Evolutionary conservation across 2,113 vertebrate genomes (phyloP).

Genomic region (Oncorhynchus tshawytscha): DNA sequence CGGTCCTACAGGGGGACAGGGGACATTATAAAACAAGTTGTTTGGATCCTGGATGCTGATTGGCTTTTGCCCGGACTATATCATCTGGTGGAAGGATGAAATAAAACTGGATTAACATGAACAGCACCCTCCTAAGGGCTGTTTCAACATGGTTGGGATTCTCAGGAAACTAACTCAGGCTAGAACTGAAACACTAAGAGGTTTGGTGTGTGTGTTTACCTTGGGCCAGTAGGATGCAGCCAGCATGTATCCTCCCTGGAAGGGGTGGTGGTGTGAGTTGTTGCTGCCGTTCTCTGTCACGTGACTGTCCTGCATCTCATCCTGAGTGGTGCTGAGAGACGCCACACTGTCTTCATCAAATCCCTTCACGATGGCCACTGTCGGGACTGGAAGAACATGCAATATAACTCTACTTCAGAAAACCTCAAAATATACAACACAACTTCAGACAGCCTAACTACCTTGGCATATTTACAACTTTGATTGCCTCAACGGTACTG

Average conservation of each 20-base stretch:
- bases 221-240: constrained; percentile 98
- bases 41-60: too few species aligned
- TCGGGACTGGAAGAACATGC: constrained; percentile 46
- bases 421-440: not conserved
- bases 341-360: constrained; percentile 96
- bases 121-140: too few species aligned
- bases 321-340: constrained; percentile 88
- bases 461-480: not conserved
- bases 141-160: not conserved
- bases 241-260: constrained; percentile 91
- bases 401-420: not conserved
- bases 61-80: too few species aligned
- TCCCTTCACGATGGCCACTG: constrained; percentile 82
- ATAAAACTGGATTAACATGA: too few species aligned
- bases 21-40: too few species aligned
- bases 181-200: not conserved
- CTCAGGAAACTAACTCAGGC: not conserved
- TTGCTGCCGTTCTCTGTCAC: constrained; percentile 86
- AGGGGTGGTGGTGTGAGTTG: constrained; percentile 77
- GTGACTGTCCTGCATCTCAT: constrained; percentile 91
- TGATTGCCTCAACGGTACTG: not conserved
- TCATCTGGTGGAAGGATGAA: too few species aligned
- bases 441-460: not conserved
- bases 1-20: constrained; percentile 79
- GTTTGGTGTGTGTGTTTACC: constrained; percentile 68